phyloP scores from a whole-genome alignment of 2,888 invertebrate species.

The Athalia circularis region DNA sequence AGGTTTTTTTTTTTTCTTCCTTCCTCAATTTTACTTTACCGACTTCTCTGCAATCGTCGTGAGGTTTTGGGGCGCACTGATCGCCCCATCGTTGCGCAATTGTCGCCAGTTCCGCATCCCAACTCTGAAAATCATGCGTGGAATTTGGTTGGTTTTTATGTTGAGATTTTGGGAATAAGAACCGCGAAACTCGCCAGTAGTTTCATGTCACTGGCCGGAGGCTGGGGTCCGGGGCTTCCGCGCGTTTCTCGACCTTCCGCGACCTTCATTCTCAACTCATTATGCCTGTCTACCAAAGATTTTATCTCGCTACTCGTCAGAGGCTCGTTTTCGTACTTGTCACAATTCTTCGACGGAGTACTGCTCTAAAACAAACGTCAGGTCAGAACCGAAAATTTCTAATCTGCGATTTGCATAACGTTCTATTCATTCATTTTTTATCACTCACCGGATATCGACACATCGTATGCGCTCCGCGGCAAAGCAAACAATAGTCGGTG shows the following conservation, averaged over 20 bases:
- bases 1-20: no score
- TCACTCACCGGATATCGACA: constrained; percentile 18
- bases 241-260: constrained; percentile 55
- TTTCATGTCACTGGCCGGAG: constrained; percentile 53
- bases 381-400: no score
- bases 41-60: constrained; percentile 71
- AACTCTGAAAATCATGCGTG: constrained; percentile 50
- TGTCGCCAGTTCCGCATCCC: constrained; percentile 70
- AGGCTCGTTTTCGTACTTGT: background rate
- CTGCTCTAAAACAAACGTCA: background rate
- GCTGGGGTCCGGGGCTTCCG: constrained; percentile 59
- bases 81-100: constrained; percentile 74
- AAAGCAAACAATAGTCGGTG: background rate
- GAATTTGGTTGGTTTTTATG: background rate
- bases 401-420: background rate
- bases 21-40: constrained; percentile 60
- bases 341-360: background rate
- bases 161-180: background rate
- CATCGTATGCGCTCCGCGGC: background rate
- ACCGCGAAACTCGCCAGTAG: constrained; percentile 51
- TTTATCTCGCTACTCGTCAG: background rate
- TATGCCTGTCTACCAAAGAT: constrained; percentile 48
- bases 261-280: constrained; percentile 52
- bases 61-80: constrained; percentile 69
- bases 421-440: background rate